Evolutionary conservation across 2,113 vertebrate genomes (phyloP).

Genomic region (Rafetus swinhoei): DNA sequence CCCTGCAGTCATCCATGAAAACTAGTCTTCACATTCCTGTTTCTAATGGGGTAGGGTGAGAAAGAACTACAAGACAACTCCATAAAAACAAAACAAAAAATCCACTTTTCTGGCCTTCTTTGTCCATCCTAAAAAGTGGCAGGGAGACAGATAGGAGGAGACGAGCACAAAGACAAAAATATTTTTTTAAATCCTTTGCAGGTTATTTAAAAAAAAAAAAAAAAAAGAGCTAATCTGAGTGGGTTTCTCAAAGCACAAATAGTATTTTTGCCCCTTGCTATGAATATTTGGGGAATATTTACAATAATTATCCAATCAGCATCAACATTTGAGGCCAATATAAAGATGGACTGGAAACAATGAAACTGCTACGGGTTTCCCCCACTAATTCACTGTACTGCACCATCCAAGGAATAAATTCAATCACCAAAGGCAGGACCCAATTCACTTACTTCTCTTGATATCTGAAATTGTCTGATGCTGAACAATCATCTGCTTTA

Average conservation of each 20-base stretch:
- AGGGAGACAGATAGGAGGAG: not conserved
- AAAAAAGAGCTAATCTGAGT: not conserved
- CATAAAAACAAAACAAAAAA: not conserved
- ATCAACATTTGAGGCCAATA: not conserved
- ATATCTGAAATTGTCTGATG: not conserved
- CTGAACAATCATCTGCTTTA: not conserved
- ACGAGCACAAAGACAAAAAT: not conserved
- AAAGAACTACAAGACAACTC: not conserved
- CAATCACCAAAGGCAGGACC: not conserved
- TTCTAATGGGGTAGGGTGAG: not conserved
- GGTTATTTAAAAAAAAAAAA: not conserved
- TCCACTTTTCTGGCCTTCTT: not conserved
- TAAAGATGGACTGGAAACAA: not conserved
- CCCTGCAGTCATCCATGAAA: not conserved
- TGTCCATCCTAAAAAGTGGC: not conserved
- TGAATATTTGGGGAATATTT: not conserved
- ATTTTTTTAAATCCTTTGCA: not conserved
- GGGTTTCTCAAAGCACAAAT: not conserved
- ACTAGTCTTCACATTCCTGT: not conserved
- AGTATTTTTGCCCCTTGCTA: not conserved
- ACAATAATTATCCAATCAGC: not conserved
- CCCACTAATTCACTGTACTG: not conserved
- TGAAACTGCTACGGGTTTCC: not conserved
- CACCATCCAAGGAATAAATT: not conserved
- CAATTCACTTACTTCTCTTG: not conserved